Evolutionary conservation across 2,797 vertebrate genomes (phyloP), one percentile per base, ranked within the genome.

Genomic region (Melanotaenia trifasciata): DNA sequence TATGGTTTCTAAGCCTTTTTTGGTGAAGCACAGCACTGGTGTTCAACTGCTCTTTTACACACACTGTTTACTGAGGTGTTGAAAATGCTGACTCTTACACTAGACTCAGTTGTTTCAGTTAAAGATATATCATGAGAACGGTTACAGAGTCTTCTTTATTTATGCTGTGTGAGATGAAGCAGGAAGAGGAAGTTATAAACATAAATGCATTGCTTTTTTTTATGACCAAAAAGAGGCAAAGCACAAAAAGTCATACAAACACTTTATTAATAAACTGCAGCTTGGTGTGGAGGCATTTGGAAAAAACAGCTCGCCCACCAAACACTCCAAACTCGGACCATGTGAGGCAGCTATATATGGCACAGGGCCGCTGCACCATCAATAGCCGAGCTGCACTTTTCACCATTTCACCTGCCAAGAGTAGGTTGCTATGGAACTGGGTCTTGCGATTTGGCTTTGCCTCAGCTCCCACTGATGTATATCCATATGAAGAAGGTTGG

Each of bases 401-500:
- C 84, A 84, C 88, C 88, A 74, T 84, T 64, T 90, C 76, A 85
- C 81, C 72, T 93, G 93, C 94, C 93, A 93, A 90, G 92, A 92
- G 92, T 93, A 92, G 93, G 94, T 90, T 92, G 91, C 84, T 84
- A 90, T 90, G 87, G 90, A 90, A 67, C 74, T 66, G 80, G 88
- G 80, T 76, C 72, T 78, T 72, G 67, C 70, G 89, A 92, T 89
- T 89, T 93, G 90, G 89, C 88, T 87, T 75, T 18, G 67, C 70
- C 78, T 74, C 16, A 35, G 80, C 85, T 81, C 81, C 86, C 78
- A 76, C 86, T 90, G 84, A 90, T 90, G 80, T 85, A 88, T 84
- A 79, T 87, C 84, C 66, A 51, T 84, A 84, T 58, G 87, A 76
- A 83, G 70, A 64, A 79, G 86, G 85, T 74, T 83, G 91, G 89